Base-by-base conservation (phyloP, 2,797 vertebrate species). In the Rachycentron canadum region DNA sequence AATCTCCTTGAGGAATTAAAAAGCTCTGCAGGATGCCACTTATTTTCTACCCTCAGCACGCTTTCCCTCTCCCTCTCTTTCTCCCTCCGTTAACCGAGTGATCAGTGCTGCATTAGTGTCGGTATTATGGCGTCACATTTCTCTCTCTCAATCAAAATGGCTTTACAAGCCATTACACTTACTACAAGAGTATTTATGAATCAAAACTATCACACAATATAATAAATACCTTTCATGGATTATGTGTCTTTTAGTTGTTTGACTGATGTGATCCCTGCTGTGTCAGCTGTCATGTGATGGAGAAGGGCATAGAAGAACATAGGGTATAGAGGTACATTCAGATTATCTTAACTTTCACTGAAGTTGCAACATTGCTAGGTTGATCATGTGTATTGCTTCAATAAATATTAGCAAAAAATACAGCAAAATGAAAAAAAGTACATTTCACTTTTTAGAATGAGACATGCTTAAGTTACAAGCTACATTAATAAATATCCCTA, bases 1-100 rank as follows among this genome's bases (percentile, higher is more conserved):
- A 95, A 89, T 95, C 94, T 93, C 89, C 83, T 43, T 60, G 79
- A 88, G 89, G 89, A 94, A 92, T 94, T 93, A 92, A 91, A 92
- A 91, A 91, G 90, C 93, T 83, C 92, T 73, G 86, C 72, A 64
- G 91, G 93, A 89, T 71, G 85, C 88, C 88, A 91, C 86, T 94
- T 93, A 92, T 93, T 93, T 92, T 84, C 82, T 72, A 72, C 79
- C 80, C 65, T 79, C 79, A 70, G 81, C 73, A 38, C 60, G 12
- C 64, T 23, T 52, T 25, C 50, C 4, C 50, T 41, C 58, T 56
- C 55, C 12, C 69, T 11, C 53, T 53, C 60, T 49, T 36, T 45
- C 73, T 68, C 68, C 58, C 67, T 83, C 79, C 78, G 78, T 86
- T 86, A 89, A 86, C 62, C 12, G 66, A 88, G 81, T 85, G 86